Percentiles rank a stretch among this genome's conserved stretches.
Conservation (phyloP, 2,888 invertebrate genomes). For the Scaptomyza flava region DNA sequence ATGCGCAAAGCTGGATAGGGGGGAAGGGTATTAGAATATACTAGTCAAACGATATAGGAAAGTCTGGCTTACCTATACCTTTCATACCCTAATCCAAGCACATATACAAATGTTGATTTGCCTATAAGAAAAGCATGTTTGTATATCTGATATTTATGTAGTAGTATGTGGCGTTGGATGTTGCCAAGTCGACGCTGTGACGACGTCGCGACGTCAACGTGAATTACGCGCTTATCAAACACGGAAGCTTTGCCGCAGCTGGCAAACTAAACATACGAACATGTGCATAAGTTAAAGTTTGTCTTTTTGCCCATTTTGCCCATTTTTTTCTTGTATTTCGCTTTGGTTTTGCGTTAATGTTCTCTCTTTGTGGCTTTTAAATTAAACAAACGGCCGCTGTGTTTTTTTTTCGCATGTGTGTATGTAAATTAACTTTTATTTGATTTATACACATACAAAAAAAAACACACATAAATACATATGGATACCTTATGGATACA, state of each 20-base stretch:
- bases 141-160: neutral
- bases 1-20: too few species aligned
- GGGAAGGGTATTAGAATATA: too few species aligned
- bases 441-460: conserved; percentile 11
- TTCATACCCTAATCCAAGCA: conserved; percentile 5
- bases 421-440: conserved; percentile 49
- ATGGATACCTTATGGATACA: neutral
- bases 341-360: conserved; percentile 25
- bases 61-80: conserved; percentile 20
- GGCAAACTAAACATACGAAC: conserved; percentile 40
- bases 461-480: neutral
- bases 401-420: conserved; percentile 1
- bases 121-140: too few species aligned
- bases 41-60: neutral
- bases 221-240: conserved; percentile 66
- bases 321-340: conserved; percentile 8
- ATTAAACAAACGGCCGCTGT: conserved; percentile 32
- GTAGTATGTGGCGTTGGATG: conserved; percentile 29
- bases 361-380: conserved; percentile 37
- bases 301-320: conserved; percentile 9
- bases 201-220: conserved; percentile 21
- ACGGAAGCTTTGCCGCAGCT: conserved; percentile 68
- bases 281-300: conserved; percentile 13
- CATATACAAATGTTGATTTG: neutral
- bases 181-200: conserved; percentile 50